Evolutionary conservation across 2,797 vertebrate species (phyloP), one percentile per base, ranked within the genome.

Genomic region (Darevskia nairensis): DNA sequence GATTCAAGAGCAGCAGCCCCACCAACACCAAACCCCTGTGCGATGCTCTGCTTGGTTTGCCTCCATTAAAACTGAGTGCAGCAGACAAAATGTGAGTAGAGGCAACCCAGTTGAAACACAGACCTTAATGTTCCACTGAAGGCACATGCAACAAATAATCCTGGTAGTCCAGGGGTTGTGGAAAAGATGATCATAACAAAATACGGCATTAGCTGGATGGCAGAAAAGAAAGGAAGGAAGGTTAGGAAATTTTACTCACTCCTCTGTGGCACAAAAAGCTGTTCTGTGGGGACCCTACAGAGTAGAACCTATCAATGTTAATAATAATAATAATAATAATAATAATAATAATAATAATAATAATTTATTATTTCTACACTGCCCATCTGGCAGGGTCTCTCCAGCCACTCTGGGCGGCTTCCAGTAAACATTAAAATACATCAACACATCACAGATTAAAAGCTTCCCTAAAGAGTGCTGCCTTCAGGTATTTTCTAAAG

Each of bases 101-200:
- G 15, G 9, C 1, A 88, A 74, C 0, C 50, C 6, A 2, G n/a
- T 6, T 29, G 87, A 71, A 27, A n/a, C n/a, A 94, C 95, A 91
- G 59, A 98, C 98, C 98, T 98, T 61, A 98, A 92, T 2, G 97
- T 98, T 89, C 97, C 97, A 23, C 98, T 98, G 94, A 98, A 98
- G 5, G 97, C 98, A 93, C 98, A 98, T 10, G 98, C 96, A 0
- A 98, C 97, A 91, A 98, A 98, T 76, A 98, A 93, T 64, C 97
- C 97, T 0, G 97, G 98, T 25, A 98, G 96, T 86, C 97, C 98
- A 69, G 98, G 97, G 95, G 96, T 95, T 0, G 93, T 94, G 17
- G 96, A 92, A 89, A 98, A 97, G 85, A 98, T 96, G 64, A 98
- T 97, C 98, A 98, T 97, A 66, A 98, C 97, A 93, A 98, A 98